Conservation (phyloP, 2,113 vertebrate genomes). For the Actenoides lindsayi region DNA sequence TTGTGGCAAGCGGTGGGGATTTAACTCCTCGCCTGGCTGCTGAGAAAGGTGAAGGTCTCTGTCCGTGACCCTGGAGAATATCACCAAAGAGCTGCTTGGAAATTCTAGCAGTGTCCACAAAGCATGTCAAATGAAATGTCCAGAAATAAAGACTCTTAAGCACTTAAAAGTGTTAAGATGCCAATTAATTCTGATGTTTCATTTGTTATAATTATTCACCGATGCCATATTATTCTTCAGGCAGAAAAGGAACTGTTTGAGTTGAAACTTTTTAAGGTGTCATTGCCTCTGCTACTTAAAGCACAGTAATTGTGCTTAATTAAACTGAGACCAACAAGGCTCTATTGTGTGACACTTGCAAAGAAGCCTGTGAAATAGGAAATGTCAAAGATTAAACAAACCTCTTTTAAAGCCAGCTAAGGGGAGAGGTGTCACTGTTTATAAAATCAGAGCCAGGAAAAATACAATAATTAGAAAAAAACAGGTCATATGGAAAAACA, state of each 20-base stretch:
- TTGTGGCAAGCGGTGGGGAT: neutral
- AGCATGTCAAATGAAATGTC: neutral
- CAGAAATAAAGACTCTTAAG: neutral
- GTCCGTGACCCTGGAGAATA: neutral
- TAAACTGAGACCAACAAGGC: constrained; percentile 69
- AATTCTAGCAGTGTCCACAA: neutral
- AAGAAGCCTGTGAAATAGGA: constrained; percentile 39
- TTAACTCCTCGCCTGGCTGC: neutral
- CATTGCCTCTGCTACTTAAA: constrained; percentile 41
- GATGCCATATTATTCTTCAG: constrained; percentile 6
- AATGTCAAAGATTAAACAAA: constrained; percentile 49
- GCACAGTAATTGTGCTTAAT: constrained; percentile 37
- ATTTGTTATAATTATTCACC: constrained; percentile 15
- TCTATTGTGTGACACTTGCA: constrained; percentile 59
- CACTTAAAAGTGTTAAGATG: neutral
- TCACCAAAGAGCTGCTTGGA: neutral
- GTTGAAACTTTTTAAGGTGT: neutral
- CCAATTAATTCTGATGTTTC: constrained; percentile 33
- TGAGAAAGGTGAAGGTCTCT: neutral
- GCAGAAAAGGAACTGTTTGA: constrained; percentile 1
- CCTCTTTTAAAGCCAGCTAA: constrained; percentile 6
- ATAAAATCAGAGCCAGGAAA: constrained; percentile 70
- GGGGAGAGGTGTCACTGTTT: constrained; percentile 47
- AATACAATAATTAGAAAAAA: constrained; percentile 62
- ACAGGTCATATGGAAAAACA: constrained; percentile 68